phyloP scores from a whole-genome alignment of 2,797 vertebrate genomes.

The Oceanodroma leucorhoa region DNA sequence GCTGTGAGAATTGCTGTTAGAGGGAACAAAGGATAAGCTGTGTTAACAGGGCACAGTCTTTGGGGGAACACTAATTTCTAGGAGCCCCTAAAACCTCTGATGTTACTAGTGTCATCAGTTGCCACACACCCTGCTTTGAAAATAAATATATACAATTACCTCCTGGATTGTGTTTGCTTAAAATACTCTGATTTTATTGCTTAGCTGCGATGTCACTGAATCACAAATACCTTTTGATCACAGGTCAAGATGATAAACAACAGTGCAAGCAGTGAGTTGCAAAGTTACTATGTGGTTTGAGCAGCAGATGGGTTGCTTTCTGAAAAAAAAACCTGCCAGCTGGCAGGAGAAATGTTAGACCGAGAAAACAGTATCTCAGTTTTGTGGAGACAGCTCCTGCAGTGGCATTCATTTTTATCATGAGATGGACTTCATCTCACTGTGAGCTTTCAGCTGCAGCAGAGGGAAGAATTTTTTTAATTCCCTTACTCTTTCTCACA shows the following conservation, averaged over 20 bases:
- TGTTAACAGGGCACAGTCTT: not conserved
- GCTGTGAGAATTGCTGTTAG: not conserved
- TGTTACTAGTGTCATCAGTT: not conserved
- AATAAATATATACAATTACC: not conserved
- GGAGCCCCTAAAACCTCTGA: not conserved
- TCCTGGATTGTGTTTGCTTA: not conserved
- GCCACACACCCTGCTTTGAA: not conserved
- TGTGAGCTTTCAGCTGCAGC: not conserved
- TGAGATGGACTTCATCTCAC: not conserved
- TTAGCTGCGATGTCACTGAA: not conserved
- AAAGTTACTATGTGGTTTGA: not conserved
- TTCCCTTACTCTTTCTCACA: not conserved
- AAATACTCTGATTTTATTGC: not conserved
- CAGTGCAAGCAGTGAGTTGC: not conserved
- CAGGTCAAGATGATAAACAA: constrained; percentile 22
- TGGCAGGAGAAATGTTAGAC: constrained; percentile 20
- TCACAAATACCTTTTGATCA: not conserved
- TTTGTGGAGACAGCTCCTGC: constrained; percentile 3
- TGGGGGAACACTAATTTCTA: not conserved
- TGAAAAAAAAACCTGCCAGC: constrained; percentile 36
- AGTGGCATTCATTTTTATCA: not conserved
- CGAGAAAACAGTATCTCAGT: constrained; percentile 53
- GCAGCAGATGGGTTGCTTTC: constrained; percentile 41
- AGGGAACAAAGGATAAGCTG: not conserved
- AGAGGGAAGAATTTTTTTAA: not conserved